Conservation (phyloP, 2,113 vertebrate species). For the Scatophagus argus region DNA sequence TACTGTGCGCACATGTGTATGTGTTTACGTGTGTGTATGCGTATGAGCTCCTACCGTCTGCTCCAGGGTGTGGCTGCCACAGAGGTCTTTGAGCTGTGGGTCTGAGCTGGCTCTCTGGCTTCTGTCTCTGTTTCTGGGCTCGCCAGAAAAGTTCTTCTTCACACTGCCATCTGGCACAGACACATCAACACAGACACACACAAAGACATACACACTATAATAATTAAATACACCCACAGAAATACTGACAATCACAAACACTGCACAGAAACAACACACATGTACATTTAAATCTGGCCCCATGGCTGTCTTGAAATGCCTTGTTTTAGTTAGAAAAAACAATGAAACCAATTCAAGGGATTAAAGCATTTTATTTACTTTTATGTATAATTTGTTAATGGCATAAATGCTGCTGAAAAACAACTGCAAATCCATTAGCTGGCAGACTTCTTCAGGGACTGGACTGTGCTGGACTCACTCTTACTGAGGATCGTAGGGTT, state of each 20-base stretch:
- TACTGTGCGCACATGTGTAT: too few species aligned
- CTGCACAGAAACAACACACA: slow-evolving; percentile 35
- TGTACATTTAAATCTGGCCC: neutral
- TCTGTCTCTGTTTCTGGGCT: slow-evolving; percentile 83
- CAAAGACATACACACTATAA: slow-evolving; percentile 30
- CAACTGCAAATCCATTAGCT: slow-evolving; percentile 29
- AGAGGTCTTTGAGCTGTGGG: slow-evolving; percentile 81
- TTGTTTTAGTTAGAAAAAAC: neutral
- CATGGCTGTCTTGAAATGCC: neutral
- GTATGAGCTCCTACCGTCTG: slow-evolving; percentile 66
- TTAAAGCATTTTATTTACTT: neutral
- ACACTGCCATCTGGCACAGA: slow-evolving; percentile 82
- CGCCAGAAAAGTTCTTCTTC: slow-evolving; percentile 80
- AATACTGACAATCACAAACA: slow-evolving; percentile 7
- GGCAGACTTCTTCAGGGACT: slow-evolving; percentile 15
- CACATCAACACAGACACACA: slow-evolving; percentile 16
- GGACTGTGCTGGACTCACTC: slow-evolving; percentile 81
- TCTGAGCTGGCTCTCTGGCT: slow-evolving; percentile 83
- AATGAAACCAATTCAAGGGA: slow-evolving; percentile 29
- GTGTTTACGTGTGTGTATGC: too few species aligned
- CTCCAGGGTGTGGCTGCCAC: slow-evolving; percentile 68
- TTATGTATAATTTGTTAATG: slow-evolving; percentile 31
- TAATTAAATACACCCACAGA: slow-evolving; percentile 26
- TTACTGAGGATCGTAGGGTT: slow-evolving; percentile 76
- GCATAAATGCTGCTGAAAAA: slow-evolving; percentile 2